These are phyloP conservation scores for Sorex fumeus DNA, from an alignment of 2,113 vertebrate species.

Conservation along the genomic window DNA sequence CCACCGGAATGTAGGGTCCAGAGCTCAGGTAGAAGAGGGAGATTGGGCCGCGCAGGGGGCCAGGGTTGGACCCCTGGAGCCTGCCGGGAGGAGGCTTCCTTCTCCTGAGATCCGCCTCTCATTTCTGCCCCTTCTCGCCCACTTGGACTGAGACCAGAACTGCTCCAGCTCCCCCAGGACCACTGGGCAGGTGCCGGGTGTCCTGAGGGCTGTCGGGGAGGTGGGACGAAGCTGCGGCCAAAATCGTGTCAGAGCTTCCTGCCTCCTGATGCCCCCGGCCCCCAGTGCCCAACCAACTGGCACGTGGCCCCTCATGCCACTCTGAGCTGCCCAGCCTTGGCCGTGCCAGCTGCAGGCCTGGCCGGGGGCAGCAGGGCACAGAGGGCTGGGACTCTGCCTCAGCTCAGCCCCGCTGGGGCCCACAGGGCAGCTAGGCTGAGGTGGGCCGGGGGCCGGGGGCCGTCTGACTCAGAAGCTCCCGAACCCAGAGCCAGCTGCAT, in stretches of 20 bases:
- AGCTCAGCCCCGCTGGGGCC: neutral
- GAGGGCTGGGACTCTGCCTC: neutral
- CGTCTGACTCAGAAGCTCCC: slow-evolving; percentile 42
- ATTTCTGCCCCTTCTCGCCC: neutral
- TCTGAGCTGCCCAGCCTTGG: neutral
- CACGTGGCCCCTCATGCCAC: neutral
- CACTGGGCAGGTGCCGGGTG: neutral
- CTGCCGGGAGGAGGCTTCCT: neutral
- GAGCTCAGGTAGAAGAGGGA: neutral
- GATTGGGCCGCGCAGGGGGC: neutral
- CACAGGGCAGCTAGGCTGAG: neutral
- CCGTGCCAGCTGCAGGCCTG: neutral
- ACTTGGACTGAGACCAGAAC: neutral
- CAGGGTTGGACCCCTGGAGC: neutral
- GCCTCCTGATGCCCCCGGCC: neutral
- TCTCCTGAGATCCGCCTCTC: neutral
- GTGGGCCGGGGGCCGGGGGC: neutral
- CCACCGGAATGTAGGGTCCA: no score
- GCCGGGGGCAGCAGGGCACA: neutral
- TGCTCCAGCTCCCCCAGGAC: neutral
- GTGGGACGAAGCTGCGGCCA: no score
- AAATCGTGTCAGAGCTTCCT: neutral
- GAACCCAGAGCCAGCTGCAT: neutral
- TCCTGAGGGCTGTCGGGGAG: neutral
- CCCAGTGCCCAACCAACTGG: neutral